Evolutionary conservation across 2,113 vertebrate genomes (phyloP).

Genomic region (Aptenodytes forsteri): DNA sequence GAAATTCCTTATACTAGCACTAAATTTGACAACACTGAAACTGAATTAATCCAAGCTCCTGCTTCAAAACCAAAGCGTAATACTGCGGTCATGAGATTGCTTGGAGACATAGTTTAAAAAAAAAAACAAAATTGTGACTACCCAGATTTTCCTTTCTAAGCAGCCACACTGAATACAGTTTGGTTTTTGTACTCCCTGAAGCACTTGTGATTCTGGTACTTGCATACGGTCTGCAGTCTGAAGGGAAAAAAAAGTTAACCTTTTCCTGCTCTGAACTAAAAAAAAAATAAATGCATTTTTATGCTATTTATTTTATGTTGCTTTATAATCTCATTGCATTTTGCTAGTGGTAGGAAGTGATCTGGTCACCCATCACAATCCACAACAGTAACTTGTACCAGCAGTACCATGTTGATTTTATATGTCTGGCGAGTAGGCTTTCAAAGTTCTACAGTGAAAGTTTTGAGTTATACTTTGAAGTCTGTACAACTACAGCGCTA

Average conservation of each 20-base stretch:
- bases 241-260: not conserved
- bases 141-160: conserved; percentile 25
- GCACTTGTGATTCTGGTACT: not conserved
- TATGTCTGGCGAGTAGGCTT: not conserved
- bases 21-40: not conserved
- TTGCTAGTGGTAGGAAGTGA: not conserved
- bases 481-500: not conserved
- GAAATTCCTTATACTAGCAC: not conserved
- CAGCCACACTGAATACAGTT: not conserved
- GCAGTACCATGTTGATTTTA: not conserved
- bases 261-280: not conserved
- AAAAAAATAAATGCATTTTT: not conserved
- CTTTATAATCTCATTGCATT: not conserved
- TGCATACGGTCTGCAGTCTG: not conserved
- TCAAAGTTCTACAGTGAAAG: not conserved
- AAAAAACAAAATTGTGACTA: not conserved
- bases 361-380: not conserved
- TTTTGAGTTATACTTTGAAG: not conserved
- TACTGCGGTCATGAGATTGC: not conserved
- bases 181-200: not conserved
- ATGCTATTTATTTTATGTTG: not conserved
- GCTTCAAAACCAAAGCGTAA: not conserved
- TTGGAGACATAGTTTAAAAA: not conserved
- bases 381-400: not conserved
- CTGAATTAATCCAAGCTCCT: not conserved